Base-by-base conservation (phyloP, 2,888 invertebrate species). In the Platypus cylindrus region DNA sequence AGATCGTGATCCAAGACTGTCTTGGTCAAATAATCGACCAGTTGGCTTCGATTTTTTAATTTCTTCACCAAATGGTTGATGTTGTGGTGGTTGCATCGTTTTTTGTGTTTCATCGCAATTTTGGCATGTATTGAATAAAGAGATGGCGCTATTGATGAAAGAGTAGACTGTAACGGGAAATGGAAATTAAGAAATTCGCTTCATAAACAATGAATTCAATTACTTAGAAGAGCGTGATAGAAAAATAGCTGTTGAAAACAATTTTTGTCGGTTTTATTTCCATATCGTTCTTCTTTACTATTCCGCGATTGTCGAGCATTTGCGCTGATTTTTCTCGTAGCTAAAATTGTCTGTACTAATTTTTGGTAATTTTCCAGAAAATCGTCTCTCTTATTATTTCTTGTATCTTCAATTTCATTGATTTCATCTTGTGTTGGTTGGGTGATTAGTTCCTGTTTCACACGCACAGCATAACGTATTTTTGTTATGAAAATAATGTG, bases 361-460 rank as follows among this genome's bases (percentile, higher is more conserved):
- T 16, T 8, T 12, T 41, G 37, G 22, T 41, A 37, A 2, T 23
- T 32, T 30, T 35, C 16, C 9, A 40, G 17, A 29, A 40, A 37
- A 11, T 24, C 12, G 4, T 29, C 13, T 5, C 24, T 26, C 28
- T 37, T 40, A 29, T 34, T 33, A 17, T 34, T 35, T 37, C 41
- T 37, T 3, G 35, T 33, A 16, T 35, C 41, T 28, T 41, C 41
- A 12, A 37, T 28, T 35, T 41, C 41, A 17, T 41, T 41, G 11
- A 15, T 17, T 24, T 34, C 7, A 7, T 20, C 8, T 20, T 8
- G 5, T n/a, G n/a, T n/a, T n/a, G n/a, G n/a, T n/a, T n/a, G n/a
- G n/a, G n/a, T n/a, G n/a, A n/a, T n/a, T n/a, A n/a, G n/a, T n/a
- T n/a, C n/a, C n/a, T n/a, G n/a, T n/a, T n/a, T n/a, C n/a, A n/a